Evolutionary conservation across 2,888 invertebrate genomes (phyloP), one percentile per base, ranked within the genome.

Genomic region (Axea sp.): DNA sequence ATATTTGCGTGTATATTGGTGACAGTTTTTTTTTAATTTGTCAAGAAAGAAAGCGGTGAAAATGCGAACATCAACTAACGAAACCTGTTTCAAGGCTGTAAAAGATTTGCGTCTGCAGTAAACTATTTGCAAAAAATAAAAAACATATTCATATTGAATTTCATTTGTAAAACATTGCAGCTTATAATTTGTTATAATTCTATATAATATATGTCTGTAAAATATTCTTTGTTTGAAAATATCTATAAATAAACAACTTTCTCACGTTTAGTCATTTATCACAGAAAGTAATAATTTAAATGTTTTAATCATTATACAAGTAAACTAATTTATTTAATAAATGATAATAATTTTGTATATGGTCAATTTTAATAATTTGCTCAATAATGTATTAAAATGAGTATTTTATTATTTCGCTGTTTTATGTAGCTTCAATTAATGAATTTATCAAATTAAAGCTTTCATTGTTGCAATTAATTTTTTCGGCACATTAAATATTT

Each of bases 41-140:
- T 57, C 53, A 57, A 59, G 67, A 75, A 85, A 81, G 85, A 85
- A 85, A 85, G 85, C 79, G 81, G 84, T 81, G 85, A 84, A 84
- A 85, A 83, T 81, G 53, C 75, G 65, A 74, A 77, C 67, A 69
- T 74, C 67, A 35, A 55, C 43, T 53, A 73, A 74, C 73, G 74
- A 81, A 84, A 83, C 82, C 75, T 65, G 84, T 83, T 84, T 73
- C 65, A 57, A 62, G 28, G 57, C 41, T 62, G 26, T 45, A 59
- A 24, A 64, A 51, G 37, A 53, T 51, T 60, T 55, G 31, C 28
- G 15, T 11, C 15, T 12, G 41, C 15, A 37, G 35, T 60, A 17
- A 60, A 67, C 17, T 12, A 33, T 60, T 69, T 57, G 39, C 19
- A 17, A 55, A 64, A 57, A 14, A 37, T 30, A 53, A 37, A 19